Percentiles rank a stretch among this genome's conserved stretches.
These are phyloP conservation scores for Promerops cafer DNA, from an alignment of 2,113 vertebrate genomes.

Conservation along the genomic window DNA sequence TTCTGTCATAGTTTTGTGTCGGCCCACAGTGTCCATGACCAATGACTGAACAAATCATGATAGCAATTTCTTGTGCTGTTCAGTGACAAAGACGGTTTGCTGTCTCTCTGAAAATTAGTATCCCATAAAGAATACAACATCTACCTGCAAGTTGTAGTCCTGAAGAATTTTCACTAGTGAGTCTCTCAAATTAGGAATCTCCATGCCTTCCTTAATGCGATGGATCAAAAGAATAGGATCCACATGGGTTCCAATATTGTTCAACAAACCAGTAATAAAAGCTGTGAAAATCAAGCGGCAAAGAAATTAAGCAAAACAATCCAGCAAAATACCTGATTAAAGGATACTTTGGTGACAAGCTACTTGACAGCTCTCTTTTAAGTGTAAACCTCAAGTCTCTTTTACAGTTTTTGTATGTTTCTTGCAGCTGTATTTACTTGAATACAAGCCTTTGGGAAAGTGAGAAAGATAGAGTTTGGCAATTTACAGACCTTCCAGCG, in stretches of 20 bases:
- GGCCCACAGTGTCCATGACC: background rate
- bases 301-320: background rate
- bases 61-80: background rate
- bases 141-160: conserved; percentile 96
- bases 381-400: background rate
- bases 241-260: conserved; percentile 97
- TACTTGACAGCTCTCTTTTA: background rate
- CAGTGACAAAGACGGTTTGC: background rate
- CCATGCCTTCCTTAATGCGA: conserved; percentile 98
- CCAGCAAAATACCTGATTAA: background rate
- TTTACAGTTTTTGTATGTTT: background rate
- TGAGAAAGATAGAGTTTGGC: background rate
- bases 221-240: conserved; percentile 96
- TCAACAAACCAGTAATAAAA: conserved; percentile 96
- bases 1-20: background rate
- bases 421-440: background rate
- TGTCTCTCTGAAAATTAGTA: background rate
- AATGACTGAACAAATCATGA: background rate
- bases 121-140: background rate
- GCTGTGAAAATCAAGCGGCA: conserved; percentile 67
- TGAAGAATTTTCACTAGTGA: conserved; percentile 97
- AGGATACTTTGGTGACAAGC: background rate
- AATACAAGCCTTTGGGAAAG: background rate
- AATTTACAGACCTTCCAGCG: background rate
- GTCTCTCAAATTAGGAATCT: conserved; percentile 96